Base-by-base conservation (phyloP, 1,140 invertebrate genomes). In the Ostrea denselamellosa region DNA sequence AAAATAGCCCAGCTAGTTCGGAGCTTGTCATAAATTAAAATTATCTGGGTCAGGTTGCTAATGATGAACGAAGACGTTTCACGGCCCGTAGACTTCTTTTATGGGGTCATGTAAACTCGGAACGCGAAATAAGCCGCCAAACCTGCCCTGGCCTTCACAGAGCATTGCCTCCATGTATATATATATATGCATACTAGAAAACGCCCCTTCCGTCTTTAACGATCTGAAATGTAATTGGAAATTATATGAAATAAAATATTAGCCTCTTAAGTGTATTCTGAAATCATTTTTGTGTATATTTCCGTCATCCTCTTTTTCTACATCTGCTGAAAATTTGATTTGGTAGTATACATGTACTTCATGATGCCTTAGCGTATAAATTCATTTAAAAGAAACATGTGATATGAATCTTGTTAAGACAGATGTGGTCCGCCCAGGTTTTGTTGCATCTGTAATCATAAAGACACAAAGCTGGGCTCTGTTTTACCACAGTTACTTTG, bases 1-100 rank as follows among this genome's bases (percentile, higher is more conserved):
- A 71, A 71, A 25, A 71, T 71, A 71, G 68, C 68, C 68, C 68
- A 71, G 68, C 28, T 71, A 71, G 68, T 71, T 25, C 68, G 22
- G 25, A 34, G 68, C 68, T 71, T 71, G 25, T 25, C 22, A 71
- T 71, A 71, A 71, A 71, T 71, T 71, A 71, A 34, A 71, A 71
- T 71, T 71, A 71, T 71, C 8, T 71, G 22, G 68, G 68, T 71
- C 68, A 71, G 8, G 28, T 71, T 25, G 9, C 22, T 71, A 25
- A 71, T 71, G 68, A 71, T 71, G 68, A 71, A 71, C 5, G 68
- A 71, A 58, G 8, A 34, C 25, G 68, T 71, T 71, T 71, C 28
- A 71, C 68, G 68, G 68, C 68, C 68, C 68, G 12, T 34, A 22
- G 22, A 12, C 22, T 34, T 71, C 28, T 12, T 71, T 34, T 25